These are phyloP conservation scores for Drosophila formosana DNA, from an alignment of 2,888 invertebrate genomes.

Conservation along the genomic window DNA sequence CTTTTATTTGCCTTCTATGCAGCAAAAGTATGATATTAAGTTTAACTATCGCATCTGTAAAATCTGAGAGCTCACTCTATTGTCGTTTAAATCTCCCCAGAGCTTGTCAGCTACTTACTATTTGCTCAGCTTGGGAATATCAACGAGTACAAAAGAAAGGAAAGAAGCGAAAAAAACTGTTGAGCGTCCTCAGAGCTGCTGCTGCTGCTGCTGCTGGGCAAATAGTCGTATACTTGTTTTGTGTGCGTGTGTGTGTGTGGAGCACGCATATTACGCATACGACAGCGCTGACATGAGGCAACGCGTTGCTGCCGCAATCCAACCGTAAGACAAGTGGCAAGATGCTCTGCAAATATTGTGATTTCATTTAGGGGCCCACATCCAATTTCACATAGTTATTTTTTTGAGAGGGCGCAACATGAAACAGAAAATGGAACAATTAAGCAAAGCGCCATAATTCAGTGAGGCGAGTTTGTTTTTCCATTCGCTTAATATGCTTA, in stretches of 20 bases:
- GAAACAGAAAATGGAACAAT: neutral
- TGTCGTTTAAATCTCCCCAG: constrained; percentile 5
- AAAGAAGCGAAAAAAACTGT: constrained; percentile 1
- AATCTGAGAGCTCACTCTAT: neutral
- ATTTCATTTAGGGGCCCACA: constrained; percentile 53
- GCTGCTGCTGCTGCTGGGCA: constrained; percentile 9
- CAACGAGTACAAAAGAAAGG: neutral
- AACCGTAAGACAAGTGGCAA: constrained; percentile 10
- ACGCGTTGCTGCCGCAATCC: constrained; percentile 7
- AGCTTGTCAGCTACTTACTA: constrained; percentile 16
- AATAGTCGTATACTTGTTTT: constrained; percentile 5
- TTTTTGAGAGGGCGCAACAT: constrained; percentile 2
- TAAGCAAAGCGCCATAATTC: neutral
- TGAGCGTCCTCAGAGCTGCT: constrained; percentile 10
- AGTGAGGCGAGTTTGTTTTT: constrained; percentile 14
- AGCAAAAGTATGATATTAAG: neutral
- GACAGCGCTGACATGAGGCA: constrained; percentile 29
- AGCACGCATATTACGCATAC: constrained; percentile 37
- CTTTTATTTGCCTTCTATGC: too few relatives aligned
- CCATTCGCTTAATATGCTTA: constrained; percentile 53
- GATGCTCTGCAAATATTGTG: constrained; percentile 61
- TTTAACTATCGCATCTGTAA: neutral
- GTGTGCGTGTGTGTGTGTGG: constrained; percentile 10
- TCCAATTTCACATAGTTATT: constrained; percentile 16
- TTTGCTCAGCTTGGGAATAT: constrained; percentile 21